phyloP scores from a whole-genome alignment of 2,797 vertebrate genomes.

The Phylloscopus collybita region DNA sequence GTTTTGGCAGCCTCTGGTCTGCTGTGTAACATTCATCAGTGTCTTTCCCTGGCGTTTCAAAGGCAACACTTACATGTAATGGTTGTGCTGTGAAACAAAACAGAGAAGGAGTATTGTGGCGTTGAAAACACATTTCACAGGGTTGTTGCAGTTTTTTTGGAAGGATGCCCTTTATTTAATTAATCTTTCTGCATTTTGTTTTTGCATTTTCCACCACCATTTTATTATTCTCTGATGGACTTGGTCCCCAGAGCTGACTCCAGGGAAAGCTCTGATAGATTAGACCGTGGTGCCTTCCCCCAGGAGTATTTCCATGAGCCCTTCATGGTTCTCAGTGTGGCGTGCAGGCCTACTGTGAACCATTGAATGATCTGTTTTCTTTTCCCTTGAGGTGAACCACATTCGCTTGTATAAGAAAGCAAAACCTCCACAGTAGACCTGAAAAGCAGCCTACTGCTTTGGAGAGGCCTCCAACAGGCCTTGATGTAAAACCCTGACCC shows the following conservation, averaged over 20 bases:
- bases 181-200: conserved; percentile 58
- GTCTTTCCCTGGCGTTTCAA: conserved; percentile 66
- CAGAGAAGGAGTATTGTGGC: conserved; percentile 63
- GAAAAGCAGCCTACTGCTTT: conserved; percentile 66
- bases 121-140: conserved; percentile 72
- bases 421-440: conserved; percentile 59
- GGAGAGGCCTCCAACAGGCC: conserved; percentile 44
- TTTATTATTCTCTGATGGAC: conserved; percentile 48
- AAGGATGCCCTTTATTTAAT: conserved; percentile 69
- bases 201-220: conserved; percentile 33
- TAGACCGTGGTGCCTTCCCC: background rate
- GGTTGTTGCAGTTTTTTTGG: conserved; percentile 56
- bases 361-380: conserved; percentile 66
- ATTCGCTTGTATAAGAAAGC: conserved; percentile 64
- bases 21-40: conserved; percentile 70
- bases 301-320: conserved; percentile 36
- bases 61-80: conserved; percentile 70
- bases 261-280: conserved; percentile 5
- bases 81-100: conserved; percentile 72
- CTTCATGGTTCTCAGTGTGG: conserved; percentile 36
- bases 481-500: conserved; percentile 56
- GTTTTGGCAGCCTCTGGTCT: conserved; percentile 64
- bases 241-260: background rate
- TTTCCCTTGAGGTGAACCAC: conserved; percentile 71
- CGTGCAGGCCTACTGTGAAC: conserved; percentile 12